Conservation (phyloP, 2,797 vertebrate genomes). For the Buceros bicornis region DNA sequence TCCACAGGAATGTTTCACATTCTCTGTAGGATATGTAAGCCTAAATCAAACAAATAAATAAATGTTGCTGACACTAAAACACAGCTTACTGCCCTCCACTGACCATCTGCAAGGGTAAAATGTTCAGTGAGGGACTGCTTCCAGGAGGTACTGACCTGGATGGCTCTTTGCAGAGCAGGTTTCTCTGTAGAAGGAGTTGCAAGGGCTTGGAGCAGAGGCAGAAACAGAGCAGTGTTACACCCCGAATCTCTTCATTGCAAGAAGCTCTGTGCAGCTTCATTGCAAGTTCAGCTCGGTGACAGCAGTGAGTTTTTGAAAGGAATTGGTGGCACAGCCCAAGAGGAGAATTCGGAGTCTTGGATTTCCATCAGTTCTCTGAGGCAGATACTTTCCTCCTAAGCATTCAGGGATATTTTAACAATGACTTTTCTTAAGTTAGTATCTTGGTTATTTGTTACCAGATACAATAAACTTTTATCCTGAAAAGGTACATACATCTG, state of each 20-base stretch:
- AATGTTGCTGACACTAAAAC: neutral
- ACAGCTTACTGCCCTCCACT: neutral
- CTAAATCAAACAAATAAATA: neutral
- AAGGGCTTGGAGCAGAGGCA: neutral
- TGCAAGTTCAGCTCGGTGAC: neutral
- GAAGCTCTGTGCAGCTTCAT: neutral
- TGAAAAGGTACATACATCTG: neutral
- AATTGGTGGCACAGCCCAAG: accelerated
- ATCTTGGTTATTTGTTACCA: neutral
- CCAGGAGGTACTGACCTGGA: neutral
- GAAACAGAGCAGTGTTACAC: accelerated
- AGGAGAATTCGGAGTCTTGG: neutral
- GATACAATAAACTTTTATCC: neutral
- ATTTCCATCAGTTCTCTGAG: neutral
- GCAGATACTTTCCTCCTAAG: neutral
- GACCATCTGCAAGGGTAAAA: neutral
- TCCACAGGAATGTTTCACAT: neutral
- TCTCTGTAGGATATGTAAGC: neutral
- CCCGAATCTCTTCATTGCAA: neutral
- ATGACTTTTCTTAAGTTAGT: neutral
- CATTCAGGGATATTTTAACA: neutral
- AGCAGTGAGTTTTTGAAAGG: neutral
- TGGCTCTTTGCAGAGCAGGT: neutral
- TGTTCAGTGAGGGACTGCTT: neutral
- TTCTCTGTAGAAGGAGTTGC: neutral